A percentile compares a stretch with the other conserved stretches of the same genome.
These are phyloP conservation scores for Lysandra coridon DNA, from an alignment of 2,888 invertebrate species.

Conservation along the genomic window DNA sequence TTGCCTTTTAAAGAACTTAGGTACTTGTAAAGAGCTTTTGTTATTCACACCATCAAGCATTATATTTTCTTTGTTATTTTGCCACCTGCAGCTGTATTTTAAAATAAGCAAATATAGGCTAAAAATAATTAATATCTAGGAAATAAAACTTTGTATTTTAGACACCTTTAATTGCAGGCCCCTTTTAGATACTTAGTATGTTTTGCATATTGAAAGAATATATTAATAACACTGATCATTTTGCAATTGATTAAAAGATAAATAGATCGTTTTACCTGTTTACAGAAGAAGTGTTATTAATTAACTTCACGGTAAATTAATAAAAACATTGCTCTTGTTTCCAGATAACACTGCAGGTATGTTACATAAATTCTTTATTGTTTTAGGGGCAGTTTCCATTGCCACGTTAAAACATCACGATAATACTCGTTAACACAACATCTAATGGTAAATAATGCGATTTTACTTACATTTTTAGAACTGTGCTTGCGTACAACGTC, in stretches of 20 bases:
- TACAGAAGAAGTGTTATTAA: background rate
- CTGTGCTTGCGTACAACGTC: conserved; percentile 49
- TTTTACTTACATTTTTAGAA: conserved; percentile 54
- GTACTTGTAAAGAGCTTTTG: background rate
- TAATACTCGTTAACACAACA: background rate
- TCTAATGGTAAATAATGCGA: background rate
- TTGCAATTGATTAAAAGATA: background rate
- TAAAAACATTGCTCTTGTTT: conserved; percentile 2
- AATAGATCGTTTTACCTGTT: background rate
- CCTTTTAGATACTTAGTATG: background rate
- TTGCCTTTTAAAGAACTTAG: too few relatives aligned
- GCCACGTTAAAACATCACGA: background rate
- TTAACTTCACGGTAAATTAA: background rate
- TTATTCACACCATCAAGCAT: background rate
- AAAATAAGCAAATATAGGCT: background rate
- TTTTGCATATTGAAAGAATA: background rate
- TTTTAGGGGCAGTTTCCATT: background rate
- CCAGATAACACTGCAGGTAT: conserved; percentile 2
- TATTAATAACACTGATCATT: background rate
- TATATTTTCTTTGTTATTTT: background rate
- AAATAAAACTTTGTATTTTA: background rate
- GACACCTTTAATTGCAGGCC: too few relatives aligned
- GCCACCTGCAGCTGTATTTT: background rate
- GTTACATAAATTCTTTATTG: conserved; percentile 17
- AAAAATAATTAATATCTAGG: background rate